Percentiles rank a stretch among this genome's conserved stretches.
phyloP scores from a whole-genome alignment of 1,140 invertebrate genomes.

The Chironomus striatipennis region DNA sequence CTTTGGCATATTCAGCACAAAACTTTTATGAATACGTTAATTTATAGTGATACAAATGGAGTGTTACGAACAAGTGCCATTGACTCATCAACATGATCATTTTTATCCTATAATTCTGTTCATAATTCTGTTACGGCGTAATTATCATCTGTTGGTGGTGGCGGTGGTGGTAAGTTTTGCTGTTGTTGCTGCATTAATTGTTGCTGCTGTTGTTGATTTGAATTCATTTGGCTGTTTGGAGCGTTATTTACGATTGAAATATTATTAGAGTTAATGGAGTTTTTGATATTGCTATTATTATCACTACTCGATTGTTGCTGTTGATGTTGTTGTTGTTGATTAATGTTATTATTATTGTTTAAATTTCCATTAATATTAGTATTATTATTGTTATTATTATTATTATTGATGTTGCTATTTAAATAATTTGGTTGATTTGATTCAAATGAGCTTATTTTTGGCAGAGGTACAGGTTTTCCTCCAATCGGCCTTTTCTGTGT shows the following conservation, averaged over 20 bases:
- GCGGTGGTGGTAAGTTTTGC: slow-evolving; percentile 33
- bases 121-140: slow-evolving; percentile 4
- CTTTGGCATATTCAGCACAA: background rate
- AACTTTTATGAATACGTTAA: background rate
- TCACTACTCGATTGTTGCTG: slow-evolving; percentile 13
- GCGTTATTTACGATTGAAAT: slow-evolving; percentile 25
- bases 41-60: slow-evolving; percentile 8
- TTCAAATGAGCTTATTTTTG: slow-evolving; percentile 34
- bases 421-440: slow-evolving; percentile 22
- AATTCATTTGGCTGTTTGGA: slow-evolving; percentile 27
- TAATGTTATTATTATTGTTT: slow-evolving; percentile 23
- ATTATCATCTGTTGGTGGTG: slow-evolving; percentile 30
- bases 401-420: slow-evolving; percentile 10
- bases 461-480: slow-evolving; percentile 40
- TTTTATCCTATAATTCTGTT: slow-evolving; percentile 3
- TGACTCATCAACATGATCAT: background rate
- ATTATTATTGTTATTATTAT: slow-evolving; percentile 24
- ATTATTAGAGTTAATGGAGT: slow-evolving; percentile 30
- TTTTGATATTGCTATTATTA: slow-evolving; percentile 25
- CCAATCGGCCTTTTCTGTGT: slow-evolving; percentile 38
- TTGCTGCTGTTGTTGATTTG: slow-evolving; percentile 8
- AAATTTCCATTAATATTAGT: slow-evolving; percentile 29
- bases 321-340: background rate
- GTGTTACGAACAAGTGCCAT: slow-evolving; percentile 11
- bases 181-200: background rate